These are phyloP conservation scores for Virgularia gustaviana DNA, from an alignment of 92 coral and sea anemone species.

Conservation along the genomic window DNA sequence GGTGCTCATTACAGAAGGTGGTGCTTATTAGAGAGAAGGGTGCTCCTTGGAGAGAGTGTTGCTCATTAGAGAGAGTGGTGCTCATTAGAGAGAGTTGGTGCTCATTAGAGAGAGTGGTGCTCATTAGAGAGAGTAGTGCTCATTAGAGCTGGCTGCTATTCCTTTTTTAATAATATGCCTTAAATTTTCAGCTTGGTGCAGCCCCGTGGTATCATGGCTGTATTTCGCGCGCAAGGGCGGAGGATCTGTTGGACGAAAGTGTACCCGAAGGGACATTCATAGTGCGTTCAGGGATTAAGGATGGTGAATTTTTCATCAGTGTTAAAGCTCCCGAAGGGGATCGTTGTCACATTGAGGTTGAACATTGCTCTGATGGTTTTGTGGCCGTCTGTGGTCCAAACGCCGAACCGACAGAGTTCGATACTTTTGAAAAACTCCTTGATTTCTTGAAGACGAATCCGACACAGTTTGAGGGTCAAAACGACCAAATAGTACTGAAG, in stretches of 20 bases:
- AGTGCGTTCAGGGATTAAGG: conserved; percentile 64
- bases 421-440: conserved; percentile 60
- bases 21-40: too few relatives aligned
- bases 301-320: conserved; percentile 64
- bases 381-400: conserved; percentile 66
- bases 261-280: conserved; percentile 82
- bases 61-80: too few relatives aligned
- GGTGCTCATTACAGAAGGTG: too few relatives aligned
- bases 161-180: too few relatives aligned
- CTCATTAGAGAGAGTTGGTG: too few relatives aligned
- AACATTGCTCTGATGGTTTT: conserved; percentile 50
- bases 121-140: too few relatives aligned
- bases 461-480: conserved; percentile 64
- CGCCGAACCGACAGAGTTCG: conserved; percentile 58
- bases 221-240: conserved; percentile 24
- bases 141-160: too few relatives aligned
- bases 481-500: conserved; percentile 69
- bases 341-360: conserved; percentile 68
- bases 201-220: conserved; percentile 24
- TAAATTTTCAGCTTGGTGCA: conserved; percentile 1
- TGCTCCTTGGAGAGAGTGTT: too few relatives aligned
- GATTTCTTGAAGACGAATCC: conserved; percentile 77
- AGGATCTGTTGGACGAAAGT: conserved; percentile 17
- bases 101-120: too few relatives aligned
- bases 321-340: conserved; percentile 69